Conservation (phyloP, 2,797 vertebrate species). For the Clarias laeviceps region DNA sequence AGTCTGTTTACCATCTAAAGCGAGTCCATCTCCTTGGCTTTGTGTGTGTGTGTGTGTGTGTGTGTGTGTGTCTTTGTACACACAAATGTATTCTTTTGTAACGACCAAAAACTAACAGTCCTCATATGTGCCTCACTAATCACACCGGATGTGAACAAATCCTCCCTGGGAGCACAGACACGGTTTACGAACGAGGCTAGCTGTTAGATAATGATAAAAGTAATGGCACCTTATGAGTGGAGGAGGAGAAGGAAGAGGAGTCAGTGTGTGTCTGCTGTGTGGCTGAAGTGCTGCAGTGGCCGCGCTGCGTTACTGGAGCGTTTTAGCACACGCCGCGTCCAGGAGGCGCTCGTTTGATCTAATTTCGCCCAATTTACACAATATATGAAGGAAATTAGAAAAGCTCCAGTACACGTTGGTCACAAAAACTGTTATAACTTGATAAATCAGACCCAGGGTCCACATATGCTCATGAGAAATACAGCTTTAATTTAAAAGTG, state of each 20-base stretch:
- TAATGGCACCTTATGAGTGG: not conserved
- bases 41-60: not conserved
- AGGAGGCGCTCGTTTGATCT: not conserved
- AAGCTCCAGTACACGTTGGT: not conserved
- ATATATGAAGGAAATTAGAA: no score
- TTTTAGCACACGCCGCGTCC: not conserved
- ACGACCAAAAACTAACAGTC: not conserved
- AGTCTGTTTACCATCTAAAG: slow-evolving; percentile 30
- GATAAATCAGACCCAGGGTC: not conserved
- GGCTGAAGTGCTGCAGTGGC: not conserved
- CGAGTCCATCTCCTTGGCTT: slow-evolving; percentile 7
- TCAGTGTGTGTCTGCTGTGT: not conserved
- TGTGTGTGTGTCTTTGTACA: not conserved
- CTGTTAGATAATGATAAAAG: not conserved
- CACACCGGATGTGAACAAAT: not conserved
- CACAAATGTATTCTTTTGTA: not conserved
- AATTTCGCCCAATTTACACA: no score
- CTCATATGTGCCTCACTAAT: not conserved
- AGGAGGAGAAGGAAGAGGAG: not conserved
- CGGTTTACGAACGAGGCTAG: not conserved
- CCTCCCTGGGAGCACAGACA: not conserved
- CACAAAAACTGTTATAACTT: not conserved
- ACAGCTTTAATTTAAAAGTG: not conserved
- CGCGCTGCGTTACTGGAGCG: not conserved
- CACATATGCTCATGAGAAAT: not conserved